phyloP scores from a whole-genome alignment of 2,113 vertebrate genomes.

The Crotalus helleri region DNA sequence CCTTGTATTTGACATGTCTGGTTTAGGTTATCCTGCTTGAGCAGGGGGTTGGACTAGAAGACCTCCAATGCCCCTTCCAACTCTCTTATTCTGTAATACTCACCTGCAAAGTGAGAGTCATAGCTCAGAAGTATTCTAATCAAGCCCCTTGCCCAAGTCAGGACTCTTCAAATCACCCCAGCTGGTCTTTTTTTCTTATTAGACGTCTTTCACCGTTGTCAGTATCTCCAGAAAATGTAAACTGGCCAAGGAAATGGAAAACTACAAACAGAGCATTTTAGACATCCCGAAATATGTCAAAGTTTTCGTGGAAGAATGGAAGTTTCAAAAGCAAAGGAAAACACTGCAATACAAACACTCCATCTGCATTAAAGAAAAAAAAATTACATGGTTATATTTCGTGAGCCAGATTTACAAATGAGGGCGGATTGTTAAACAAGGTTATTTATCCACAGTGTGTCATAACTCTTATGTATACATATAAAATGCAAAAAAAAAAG shows the following conservation, averaged over 20 bases:
- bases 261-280: background rate
- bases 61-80: too few relatives aligned
- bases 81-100: too few relatives aligned
- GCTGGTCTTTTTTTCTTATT: background rate
- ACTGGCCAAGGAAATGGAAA: background rate
- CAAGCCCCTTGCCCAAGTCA: background rate
- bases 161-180: background rate
- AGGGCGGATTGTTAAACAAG: background rate
- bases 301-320: background rate
- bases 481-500: background rate
- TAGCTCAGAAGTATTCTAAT: background rate
- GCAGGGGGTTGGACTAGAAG: too few relatives aligned
- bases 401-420: conserved; percentile 14
- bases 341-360: background rate
- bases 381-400: background rate
- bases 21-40: background rate
- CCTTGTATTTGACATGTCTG: background rate
- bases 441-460: background rate
- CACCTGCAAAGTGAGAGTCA: too few relatives aligned
- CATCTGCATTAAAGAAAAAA: background rate
- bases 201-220: background rate
- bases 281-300: background rate
- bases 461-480: background rate
- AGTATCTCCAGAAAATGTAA: background rate
- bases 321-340: background rate